phyloP scores from a whole-genome alignment of 2,888 invertebrate species.

The Pollenia griseotomentosa region DNA sequence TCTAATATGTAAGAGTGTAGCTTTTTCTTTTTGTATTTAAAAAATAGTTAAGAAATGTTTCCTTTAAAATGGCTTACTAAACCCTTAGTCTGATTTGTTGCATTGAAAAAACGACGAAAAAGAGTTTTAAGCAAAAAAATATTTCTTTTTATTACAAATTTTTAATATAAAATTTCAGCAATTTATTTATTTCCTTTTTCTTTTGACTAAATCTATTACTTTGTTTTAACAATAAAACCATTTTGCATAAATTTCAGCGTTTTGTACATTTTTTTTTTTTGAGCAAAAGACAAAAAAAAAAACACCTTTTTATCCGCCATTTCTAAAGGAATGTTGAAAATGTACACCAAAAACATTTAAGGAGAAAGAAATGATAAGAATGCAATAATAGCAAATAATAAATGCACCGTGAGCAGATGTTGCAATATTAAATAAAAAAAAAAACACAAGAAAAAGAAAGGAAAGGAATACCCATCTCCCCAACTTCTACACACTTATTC shows the following conservation, averaged over 20 bases:
- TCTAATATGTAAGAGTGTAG: no score
- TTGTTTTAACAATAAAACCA: constrained; percentile 44
- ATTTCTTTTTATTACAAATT: background rate
- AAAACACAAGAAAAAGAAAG: constrained; percentile 6
- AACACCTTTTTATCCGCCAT: constrained; percentile 33
- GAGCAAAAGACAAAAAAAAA: background rate
- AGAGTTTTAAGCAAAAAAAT: background rate
- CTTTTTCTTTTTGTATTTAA: no score
- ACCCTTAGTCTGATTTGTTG: constrained; percentile 24
- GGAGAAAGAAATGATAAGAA: constrained; percentile 65
- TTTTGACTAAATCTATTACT: background rate
- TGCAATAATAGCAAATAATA: constrained; percentile 71
- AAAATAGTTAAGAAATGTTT: no score
- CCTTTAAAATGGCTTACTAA: background rate
- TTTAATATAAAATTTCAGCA: constrained; percentile 2
- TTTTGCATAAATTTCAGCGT: constrained; percentile 59
- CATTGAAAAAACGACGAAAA: background rate
- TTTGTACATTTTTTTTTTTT: constrained; percentile 24
- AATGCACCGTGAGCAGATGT: constrained; percentile 70
- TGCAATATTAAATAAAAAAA: constrained; percentile 14
- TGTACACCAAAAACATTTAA: constrained; percentile 59
- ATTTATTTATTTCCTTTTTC: constrained; percentile 23
- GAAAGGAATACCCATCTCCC: constrained; percentile 22
- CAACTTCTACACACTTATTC: background rate
- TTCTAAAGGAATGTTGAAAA: constrained; percentile 36